Evolutionary conservation across 2,113 vertebrate genomes (phyloP), one percentile per base, ranked within the genome.

Genomic region (Anolis sagrei): DNA sequence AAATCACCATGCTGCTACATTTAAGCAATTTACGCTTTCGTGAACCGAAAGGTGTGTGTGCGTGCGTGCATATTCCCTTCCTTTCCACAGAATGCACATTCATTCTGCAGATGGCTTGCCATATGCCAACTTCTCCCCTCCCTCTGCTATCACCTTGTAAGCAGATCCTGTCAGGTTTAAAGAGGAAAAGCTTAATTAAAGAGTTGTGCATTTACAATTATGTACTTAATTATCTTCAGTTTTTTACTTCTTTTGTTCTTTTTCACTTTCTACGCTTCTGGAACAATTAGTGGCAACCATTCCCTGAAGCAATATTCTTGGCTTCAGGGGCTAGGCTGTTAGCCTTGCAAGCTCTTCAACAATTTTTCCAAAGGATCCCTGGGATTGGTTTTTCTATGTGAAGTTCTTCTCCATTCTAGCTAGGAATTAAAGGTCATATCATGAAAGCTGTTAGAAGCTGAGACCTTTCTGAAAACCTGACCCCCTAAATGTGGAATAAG

Each of bases 161-260:
- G 95, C 93, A 94, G 92, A 93, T 93, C 86, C 94, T 95, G 95
- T 94, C 96, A 96, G 95, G 93, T 96, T 96, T 92, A 85, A 87
- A 92, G 89, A 95, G 92, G 93, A 92, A 95, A 95, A 95, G 92
- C 95, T 96, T 96, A 97, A 96, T 96, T 96, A 96, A 96, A 92
- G 89, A 90, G 93, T 93, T 93, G 93, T 90, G 87, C 95, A 93
- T 96, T 92, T 94, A 93, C 96, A 93, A 90, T 96, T 93, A 96
- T 74, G 83, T 88, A 92, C 94, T 95, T 96, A 95, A 96, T 96
- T 96, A 95, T 94, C 94, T 79, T 87, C 4, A 8, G 75, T 3
- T 93, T 95, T 83, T 95, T 92, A 9, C 62, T 93, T 92, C 93
- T 94, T 44, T 94, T 93, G 93, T 94, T 96, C 89, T 90, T 91